These are phyloP conservation scores for Brachionus paranguensis DNA, from an alignment of 1,140 invertebrate genomes.

Conservation along the genomic window DNA sequence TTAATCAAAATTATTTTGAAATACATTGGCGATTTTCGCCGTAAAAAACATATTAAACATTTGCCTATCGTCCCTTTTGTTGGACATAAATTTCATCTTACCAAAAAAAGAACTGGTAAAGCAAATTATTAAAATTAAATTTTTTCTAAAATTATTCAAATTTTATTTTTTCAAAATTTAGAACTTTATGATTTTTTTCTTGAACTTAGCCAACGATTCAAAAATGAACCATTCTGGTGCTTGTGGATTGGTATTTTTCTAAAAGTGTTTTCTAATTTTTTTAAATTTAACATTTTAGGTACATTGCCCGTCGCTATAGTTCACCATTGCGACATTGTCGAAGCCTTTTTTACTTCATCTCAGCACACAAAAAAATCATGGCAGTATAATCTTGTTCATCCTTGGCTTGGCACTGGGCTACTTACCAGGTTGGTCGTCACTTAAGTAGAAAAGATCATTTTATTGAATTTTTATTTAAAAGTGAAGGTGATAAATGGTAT, in stretches of 20 bases:
- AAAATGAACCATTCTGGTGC: background rate
- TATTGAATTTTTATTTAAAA: slow-evolving; percentile 44
- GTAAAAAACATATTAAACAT: background rate
- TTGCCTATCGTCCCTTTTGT: background rate
- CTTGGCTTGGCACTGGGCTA: slow-evolving; percentile 76
- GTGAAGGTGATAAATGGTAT: slow-evolving; percentile 71
- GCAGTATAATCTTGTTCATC: slow-evolving; percentile 67
- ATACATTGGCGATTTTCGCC: background rate
- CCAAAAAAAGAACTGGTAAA: background rate
- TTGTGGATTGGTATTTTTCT: background rate
- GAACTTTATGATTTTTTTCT: background rate
- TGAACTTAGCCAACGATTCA: background rate
- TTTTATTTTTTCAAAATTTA: background rate
- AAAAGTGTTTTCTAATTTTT: background rate
- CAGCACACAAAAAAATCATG: slow-evolving; percentile 73
- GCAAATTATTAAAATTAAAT: background rate
- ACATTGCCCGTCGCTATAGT: background rate
- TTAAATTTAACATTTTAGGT: background rate
- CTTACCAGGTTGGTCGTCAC: slow-evolving; percentile 63
- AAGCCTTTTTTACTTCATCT: slow-evolving; percentile 62
- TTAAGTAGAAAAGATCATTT: background rate
- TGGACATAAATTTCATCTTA: background rate
- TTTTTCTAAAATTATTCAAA: background rate
- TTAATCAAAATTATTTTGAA: background rate
- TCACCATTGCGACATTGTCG: background rate